Conservation (phyloP, 2,888 invertebrate genomes). For the Meganola albula region DNA sequence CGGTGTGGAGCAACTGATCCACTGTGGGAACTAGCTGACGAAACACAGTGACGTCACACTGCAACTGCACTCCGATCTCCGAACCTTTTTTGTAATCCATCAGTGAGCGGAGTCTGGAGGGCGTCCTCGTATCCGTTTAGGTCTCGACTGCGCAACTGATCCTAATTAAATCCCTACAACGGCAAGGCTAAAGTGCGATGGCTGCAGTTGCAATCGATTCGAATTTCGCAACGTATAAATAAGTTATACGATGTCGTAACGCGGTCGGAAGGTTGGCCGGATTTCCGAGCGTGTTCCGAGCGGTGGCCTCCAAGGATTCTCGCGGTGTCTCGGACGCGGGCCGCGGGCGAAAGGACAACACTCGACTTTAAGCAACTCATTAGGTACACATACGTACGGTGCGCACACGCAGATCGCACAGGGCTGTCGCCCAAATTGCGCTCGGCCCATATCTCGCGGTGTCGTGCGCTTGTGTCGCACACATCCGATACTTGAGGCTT, state of each 20-base stretch:
- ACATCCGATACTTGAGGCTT: slow-evolving; percentile 41
- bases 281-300: slow-evolving; percentile 76
- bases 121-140: slow-evolving; percentile 76
- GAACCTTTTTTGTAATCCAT: slow-evolving; percentile 60
- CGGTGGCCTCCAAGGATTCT: slow-evolving; percentile 74
- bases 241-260: slow-evolving; percentile 75
- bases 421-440: slow-evolving; percentile 19
- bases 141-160: slow-evolving; percentile 70
- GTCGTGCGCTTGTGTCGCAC: slow-evolving; percentile 46
- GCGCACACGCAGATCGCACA: slow-evolving; percentile 32
- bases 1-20: slow-evolving; percentile 39
- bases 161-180: slow-evolving; percentile 77
- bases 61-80: slow-evolving; percentile 49
- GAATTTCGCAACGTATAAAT: slow-evolving; percentile 75
- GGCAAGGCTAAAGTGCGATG: slow-evolving; percentile 75
- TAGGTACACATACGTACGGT: slow-evolving; percentile 39
- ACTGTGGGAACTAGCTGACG: slow-evolving; percentile 61
- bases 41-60: slow-evolving; percentile 54
- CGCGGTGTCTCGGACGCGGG: slow-evolving; percentile 59
- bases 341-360: slow-evolving; percentile 55
- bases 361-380: slow-evolving; percentile 45
- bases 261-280: slow-evolving; percentile 77
- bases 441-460: slow-evolving; percentile 32
- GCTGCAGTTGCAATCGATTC: slow-evolving; percentile 77
- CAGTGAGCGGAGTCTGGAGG: slow-evolving; percentile 65